Evolutionary conservation across 1,140 invertebrate species (phyloP).

Genomic region (Cotesia typhae): DNA sequence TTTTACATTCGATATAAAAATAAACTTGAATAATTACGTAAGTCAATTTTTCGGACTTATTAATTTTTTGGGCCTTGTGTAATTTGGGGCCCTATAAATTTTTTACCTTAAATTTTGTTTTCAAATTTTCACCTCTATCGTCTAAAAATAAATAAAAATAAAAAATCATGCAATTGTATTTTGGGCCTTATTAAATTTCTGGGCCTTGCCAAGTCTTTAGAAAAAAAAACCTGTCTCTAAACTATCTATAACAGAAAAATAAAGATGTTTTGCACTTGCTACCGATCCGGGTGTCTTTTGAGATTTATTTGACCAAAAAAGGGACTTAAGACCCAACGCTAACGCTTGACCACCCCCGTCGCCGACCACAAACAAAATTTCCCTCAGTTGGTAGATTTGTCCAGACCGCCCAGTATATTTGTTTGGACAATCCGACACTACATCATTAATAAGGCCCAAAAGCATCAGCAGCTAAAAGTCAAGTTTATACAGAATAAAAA

Average conservation of each 20-base stretch:
- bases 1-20: no score
- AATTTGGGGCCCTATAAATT: no score
- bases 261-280: slow-evolving; percentile 9
- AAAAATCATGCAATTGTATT: no score
- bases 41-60: no score
- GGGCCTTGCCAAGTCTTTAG: no score
- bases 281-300: background rate
- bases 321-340: background rate
- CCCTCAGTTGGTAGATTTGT: slow-evolving; percentile 18
- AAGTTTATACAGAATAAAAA: background rate
- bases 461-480: background rate
- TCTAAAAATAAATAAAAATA: no score
- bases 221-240: no score
- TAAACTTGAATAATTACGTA: no score
- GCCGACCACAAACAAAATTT: slow-evolving; percentile 43
- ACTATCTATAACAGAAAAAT: background rate
- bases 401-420: slow-evolving; percentile 47
- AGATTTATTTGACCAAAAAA: background rate
- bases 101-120: no score
- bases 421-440: slow-evolving; percentile 51
- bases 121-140: no score
- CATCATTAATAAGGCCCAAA: slow-evolving; percentile 1
- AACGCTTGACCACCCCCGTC: slow-evolving; percentile 47
- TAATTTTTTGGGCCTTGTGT: no score
- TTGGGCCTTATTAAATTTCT: no score